These are phyloP conservation scores for Lithosia quadra DNA, from an alignment of 2,888 invertebrate genomes.

Conservation along the genomic window DNA sequence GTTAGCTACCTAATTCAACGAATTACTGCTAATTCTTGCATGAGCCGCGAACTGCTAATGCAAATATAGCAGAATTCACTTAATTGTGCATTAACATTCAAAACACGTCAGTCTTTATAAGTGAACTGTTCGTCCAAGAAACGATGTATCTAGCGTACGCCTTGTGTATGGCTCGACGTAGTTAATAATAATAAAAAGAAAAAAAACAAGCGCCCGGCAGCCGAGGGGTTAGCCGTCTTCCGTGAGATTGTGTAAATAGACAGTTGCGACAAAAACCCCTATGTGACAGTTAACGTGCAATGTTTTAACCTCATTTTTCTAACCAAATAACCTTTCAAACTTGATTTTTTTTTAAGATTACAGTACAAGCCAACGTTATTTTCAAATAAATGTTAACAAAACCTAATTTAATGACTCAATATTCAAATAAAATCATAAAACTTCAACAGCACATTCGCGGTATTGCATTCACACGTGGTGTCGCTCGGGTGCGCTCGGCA, in stretches of 20 bases:
- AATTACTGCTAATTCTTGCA: slow-evolving; percentile 11
- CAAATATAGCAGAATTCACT: slow-evolving; percentile 28
- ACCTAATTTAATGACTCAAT: slow-evolving; percentile 16
- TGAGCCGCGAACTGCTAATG: slow-evolving; percentile 17
- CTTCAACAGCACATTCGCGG: slow-evolving; percentile 57
- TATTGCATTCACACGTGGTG: slow-evolving; percentile 62
- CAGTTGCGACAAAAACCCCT: slow-evolving; percentile 57
- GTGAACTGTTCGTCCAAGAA: slow-evolving; percentile 19
- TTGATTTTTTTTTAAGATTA: slow-evolving; percentile 34
- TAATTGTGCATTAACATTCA: slow-evolving; percentile 53
- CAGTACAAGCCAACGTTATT: slow-evolving; percentile 47
- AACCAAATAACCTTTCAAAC: slow-evolving; percentile 22
- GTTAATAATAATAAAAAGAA: slow-evolving; percentile 84
- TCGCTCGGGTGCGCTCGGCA: slow-evolving; percentile 71
- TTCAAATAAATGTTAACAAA: slow-evolving; percentile 32
- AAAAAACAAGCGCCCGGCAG: slow-evolving; percentile 74
- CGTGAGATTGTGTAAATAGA: slow-evolving; percentile 68
- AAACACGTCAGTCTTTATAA: slow-evolving; percentile 46
- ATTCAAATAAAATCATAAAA: slow-evolving; percentile 21
- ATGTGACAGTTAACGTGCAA: slow-evolving; percentile 55
- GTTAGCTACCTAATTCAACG: neutral
- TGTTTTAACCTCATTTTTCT: slow-evolving; percentile 49
- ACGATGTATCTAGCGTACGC: slow-evolving; percentile 28
- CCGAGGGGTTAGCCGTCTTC: slow-evolving; percentile 81
- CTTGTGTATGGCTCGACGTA: slow-evolving; percentile 62